phyloP scores from a whole-genome alignment of 2,797 vertebrate species.

The Acanthis flammea region DNA sequence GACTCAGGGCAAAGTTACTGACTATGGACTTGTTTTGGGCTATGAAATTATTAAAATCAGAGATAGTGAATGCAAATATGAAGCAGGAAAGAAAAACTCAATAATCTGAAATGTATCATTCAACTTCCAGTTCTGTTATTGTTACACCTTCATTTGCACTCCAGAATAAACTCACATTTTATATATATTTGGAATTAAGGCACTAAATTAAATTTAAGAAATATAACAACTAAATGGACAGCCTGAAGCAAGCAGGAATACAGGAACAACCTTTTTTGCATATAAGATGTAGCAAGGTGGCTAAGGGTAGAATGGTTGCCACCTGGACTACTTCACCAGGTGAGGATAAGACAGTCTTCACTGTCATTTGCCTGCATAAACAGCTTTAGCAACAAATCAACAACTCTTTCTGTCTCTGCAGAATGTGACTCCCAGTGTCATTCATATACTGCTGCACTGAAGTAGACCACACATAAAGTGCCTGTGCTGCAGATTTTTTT shows the following conservation, averaged over 20 bases:
- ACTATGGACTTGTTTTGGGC: not conserved
- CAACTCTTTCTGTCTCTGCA: not conserved
- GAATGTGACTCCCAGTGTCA: not conserved
- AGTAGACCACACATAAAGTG: not conserved
- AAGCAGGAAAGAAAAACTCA: not conserved
- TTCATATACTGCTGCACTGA: not conserved
- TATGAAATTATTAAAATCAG: not conserved
- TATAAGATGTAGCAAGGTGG: not conserved
- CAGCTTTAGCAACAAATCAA: not conserved
- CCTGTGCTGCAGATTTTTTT: not conserved
- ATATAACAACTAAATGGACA: not conserved
- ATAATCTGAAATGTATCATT: not conserved
- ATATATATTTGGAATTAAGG: not conserved
- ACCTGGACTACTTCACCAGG: not conserved
- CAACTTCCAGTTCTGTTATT: not conserved
- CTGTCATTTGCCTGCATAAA: not conserved
- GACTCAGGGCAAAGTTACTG: not conserved
- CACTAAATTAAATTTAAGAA: not conserved
- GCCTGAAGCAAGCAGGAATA: not conserved
- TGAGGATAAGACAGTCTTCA: not conserved
- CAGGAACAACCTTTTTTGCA: not conserved
- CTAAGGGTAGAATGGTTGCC: not conserved
- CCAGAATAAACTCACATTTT: not conserved
- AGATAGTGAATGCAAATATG: not conserved
- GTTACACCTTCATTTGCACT: not conserved